Evolutionary conservation across 2,888 invertebrate species (phyloP), one percentile per base, ranked within the genome.

Genomic region (Oxycera nigricornis): DNA sequence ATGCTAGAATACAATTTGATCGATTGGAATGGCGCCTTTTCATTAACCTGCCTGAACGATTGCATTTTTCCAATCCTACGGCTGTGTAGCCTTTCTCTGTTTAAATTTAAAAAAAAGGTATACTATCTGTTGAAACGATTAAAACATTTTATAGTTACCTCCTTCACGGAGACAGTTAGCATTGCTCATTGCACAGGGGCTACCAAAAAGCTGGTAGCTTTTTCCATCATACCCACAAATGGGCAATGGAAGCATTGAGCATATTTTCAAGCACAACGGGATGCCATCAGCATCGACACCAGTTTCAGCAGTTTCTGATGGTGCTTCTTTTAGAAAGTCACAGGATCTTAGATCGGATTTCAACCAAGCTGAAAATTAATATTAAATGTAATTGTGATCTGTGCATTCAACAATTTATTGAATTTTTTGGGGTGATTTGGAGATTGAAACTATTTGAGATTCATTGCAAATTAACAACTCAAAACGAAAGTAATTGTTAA

Each of bases 201-300:
- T 76, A 6, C 67, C 57, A 22, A 75, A 75, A 22, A 73, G 9
- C 57, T 72, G 31, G 22, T 52, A 75, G 2, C 50, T 22, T 26
- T 75, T 35, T n/a, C 76, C 76, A 72, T 76, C 46, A 31, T 35
- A 74, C 7, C 61, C 75, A 61, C 76, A 76, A n/a, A 46, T 31
- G 35, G 70, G 70, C 2, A 52, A 2, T n/a, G n/a, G 14, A 2
- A 35, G n/a, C 9, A 24, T 11, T 22, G 73, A 22, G 24, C 62
- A 73, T 4, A 6, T 20, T 59, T 6, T 46, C 1, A 30, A 3
- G 30, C 72, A 73, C 3, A 2, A 11, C 24, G 55, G 6, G 11
- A 22, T 22, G 2, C 0, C 24, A 24, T 55, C 55, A 4, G 20
- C 55, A 22, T 11, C 55, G 6, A 7, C 22, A 0, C 11, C 22